Evolutionary conservation across 1,140 invertebrate species (phyloP), one percentile per base, ranked within the genome.

Genomic region (Coenobita brevimanus): DNA sequence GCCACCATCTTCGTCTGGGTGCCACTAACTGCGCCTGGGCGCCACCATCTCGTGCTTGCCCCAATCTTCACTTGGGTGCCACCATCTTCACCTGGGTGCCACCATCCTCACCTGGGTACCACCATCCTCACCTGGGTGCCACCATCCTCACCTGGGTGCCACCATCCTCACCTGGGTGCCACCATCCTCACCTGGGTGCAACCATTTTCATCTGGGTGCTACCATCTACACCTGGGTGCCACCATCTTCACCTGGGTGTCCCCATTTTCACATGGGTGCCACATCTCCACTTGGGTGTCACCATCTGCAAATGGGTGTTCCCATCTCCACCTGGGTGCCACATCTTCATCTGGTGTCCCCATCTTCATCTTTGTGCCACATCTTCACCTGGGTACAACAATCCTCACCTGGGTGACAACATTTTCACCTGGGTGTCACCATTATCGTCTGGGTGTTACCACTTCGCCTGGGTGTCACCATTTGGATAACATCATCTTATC

Each of bases 51-150:
- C n/a, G n/a, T n/a, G n/a, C n/a, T n/a, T n/a, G n/a, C n/a, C n/a
- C n/a, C n/a, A n/a, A n/a, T 71, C n/a, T 27, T 71, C 36, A 27
- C 33, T n/a, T 21, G 41, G 33, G n/a, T 6, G n/a, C 64, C 1
- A 50, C 46, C 67, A 27, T 13, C 4, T 71, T 15, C 67, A 33
- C 24, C 67, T 27, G 1, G 17, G n/a, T 30, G 1, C 75, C 78
- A 67, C 24, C 57, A 27, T 43, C 36, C 75, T 60, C 64, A 57
- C n/a, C n/a, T n/a, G n/a, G n/a, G n/a, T n/a, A n/a, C 50, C 78
- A 17, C 78, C 33, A n/a, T 13, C 4, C 30, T 15, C 67, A 33
- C 24, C 67, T 27, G 1, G 17, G n/a, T 30, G 1, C 75, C 78
- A 67, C 24, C 57, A 27, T 43, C 36, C 75, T n/a, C n/a, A n/a